Evolutionary conservation across 2,797 vertebrate species (phyloP).

Genomic region (Myotis myotis): DNA sequence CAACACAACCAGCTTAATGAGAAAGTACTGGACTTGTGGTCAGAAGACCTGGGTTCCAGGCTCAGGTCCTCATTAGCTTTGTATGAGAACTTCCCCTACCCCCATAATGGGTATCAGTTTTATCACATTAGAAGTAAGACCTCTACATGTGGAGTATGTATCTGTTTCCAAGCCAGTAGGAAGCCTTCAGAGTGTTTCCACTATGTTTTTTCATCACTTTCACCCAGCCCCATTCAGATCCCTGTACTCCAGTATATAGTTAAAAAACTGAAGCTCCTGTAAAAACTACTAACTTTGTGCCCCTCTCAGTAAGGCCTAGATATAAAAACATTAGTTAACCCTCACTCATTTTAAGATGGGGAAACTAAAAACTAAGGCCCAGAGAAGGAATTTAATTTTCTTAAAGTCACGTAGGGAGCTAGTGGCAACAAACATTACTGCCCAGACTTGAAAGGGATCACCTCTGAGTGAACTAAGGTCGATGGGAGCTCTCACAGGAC

Average conservation of each 20-base stretch:
- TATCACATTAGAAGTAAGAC: constrained; percentile 33
- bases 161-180: background rate
- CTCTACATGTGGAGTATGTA: background rate
- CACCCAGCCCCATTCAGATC: background rate
- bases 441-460: background rate
- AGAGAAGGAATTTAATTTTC: background rate
- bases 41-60: constrained; percentile 1
- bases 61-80: background rate
- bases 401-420: background rate
- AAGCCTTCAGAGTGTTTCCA: background rate
- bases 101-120: background rate
- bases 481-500: background rate
- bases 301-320: background rate
- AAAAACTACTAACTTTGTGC: background rate
- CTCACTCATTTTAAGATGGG: background rate
- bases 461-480: background rate
- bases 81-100: background rate
- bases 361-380: constrained; percentile 26
- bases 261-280: constrained; percentile 13
- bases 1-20: background rate
- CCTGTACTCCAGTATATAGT: background rate
- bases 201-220: background rate
- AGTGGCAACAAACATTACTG: background rate
- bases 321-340: background rate
- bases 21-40: background rate